A percentile compares a stretch with the other conserved stretches of the same genome.
Evolutionary conservation across 2,797 vertebrate species (phyloP).

Genomic region (Rhincodon typus): DNA sequence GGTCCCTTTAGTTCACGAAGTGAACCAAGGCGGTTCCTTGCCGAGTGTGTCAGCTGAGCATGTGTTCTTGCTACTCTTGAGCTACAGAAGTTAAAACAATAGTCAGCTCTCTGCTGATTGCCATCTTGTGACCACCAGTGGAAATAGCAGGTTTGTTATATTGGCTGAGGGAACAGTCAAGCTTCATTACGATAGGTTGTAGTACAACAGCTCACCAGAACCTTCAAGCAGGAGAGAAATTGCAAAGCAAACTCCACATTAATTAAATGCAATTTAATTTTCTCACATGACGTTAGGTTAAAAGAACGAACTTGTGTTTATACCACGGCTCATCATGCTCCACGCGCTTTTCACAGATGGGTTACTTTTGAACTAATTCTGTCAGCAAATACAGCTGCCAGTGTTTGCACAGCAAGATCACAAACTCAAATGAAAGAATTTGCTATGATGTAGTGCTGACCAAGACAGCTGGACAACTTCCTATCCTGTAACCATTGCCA

Average conservation of each 20-base stretch:
- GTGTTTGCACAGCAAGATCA: background rate
- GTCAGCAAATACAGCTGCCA: background rate
- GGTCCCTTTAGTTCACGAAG: background rate
- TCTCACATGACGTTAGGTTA: background rate
- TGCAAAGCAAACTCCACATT: background rate
- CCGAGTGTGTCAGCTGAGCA: background rate
- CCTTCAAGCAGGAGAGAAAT: background rate
- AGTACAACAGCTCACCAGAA: background rate
- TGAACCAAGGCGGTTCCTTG: background rate
- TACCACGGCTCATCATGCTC: no score
- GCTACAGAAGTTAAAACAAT: background rate
- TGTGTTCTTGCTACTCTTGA: background rate
- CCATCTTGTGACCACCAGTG: background rate
- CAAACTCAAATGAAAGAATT: background rate
- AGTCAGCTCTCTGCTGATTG: background rate
- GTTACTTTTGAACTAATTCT: background rate
- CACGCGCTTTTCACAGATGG: background rate
- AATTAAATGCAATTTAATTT: background rate
- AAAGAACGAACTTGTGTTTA: background rate
- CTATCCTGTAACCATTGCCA: background rate
- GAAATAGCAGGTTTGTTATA: background rate
- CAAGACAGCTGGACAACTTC: background rate
- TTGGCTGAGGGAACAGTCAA: background rate
- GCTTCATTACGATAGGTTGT: background rate
- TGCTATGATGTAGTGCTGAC: background rate